Evolutionary conservation across 2,888 invertebrate species (phyloP).

Genomic region (Athripsodes cinereus): DNA sequence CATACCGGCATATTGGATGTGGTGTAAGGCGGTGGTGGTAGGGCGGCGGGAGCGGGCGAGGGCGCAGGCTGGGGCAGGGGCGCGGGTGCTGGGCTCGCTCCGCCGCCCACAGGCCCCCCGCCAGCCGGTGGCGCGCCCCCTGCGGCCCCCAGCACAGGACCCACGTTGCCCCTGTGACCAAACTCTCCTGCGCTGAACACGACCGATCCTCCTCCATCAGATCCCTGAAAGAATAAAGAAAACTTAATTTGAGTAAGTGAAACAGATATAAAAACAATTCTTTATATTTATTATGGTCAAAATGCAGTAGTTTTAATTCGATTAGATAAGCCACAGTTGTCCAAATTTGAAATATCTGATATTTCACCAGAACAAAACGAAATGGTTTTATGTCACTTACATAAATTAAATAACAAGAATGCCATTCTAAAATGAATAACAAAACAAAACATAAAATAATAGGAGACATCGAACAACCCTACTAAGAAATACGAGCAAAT

Average conservation of each 20-base stretch:
- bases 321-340: too few relatives aligned
- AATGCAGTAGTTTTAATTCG: too few relatives aligned
- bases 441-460: too few relatives aligned
- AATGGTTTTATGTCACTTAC: too few relatives aligned
- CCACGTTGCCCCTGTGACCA: constrained; percentile 71
- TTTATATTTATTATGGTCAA: too few relatives aligned
- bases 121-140: constrained; percentile 59
- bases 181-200: constrained; percentile 53
- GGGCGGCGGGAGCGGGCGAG: constrained; percentile 58
- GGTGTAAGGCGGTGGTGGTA: constrained; percentile 58
- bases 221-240: constrained; percentile 49
- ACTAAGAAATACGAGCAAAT: too few relatives aligned
- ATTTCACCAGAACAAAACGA: too few relatives aligned
- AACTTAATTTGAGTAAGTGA: background rate
- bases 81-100: constrained; percentile 59
- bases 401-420: too few relatives aligned
- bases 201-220: constrained; percentile 68
- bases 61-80: constrained; percentile 67
- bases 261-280: too few relatives aligned
- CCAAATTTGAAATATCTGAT: too few relatives aligned
- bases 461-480: too few relatives aligned
- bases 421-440: too few relatives aligned
- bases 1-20: constrained; percentile 39
- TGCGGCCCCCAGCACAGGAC: constrained; percentile 39
- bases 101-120: constrained; percentile 55